These are phyloP conservation scores for Gavialis gangeticus DNA, from an alignment of 2,113 vertebrate genomes.

Conservation along the genomic window DNA sequence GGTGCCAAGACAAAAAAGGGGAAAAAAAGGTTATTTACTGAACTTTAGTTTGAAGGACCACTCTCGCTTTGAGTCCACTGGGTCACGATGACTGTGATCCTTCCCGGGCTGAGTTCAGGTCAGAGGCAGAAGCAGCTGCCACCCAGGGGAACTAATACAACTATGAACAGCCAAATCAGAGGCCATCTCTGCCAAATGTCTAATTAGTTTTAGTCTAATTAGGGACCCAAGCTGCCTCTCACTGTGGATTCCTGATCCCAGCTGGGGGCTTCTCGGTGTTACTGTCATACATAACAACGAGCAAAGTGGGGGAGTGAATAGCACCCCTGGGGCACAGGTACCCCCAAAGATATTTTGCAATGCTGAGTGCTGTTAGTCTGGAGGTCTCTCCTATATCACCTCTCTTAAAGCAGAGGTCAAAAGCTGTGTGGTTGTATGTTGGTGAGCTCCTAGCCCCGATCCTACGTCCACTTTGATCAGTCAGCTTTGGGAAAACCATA, in stretches of 20 bases:
- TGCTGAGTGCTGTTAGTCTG: not conserved
- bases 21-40: too few relatives aligned
- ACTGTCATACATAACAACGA: not conserved
- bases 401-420: too few relatives aligned
- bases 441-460: not conserved
- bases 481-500: not conserved
- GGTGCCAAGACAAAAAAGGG: too few relatives aligned
- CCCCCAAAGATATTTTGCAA: not conserved
- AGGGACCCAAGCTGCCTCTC: not conserved
- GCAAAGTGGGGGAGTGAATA: not conserved
- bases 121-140: not conserved
- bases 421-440: too few relatives aligned
- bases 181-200: not conserved
- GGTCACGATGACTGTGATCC: not conserved
- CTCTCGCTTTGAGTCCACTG: not conserved
- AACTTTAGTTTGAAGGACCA: not conserved
- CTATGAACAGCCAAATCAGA: not conserved
- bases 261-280: not conserved
- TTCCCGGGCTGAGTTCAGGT: not conserved
- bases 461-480: not conserved
- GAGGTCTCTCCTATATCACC: not conserved
- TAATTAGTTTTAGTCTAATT: not conserved
- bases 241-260: constrained; percentile 28
- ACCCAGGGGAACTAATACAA: not conserved
- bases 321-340: not conserved